A percentile compares a stretch with the other conserved stretches of the same genome.
phyloP scores from a whole-genome alignment of 2,888 invertebrate species.

The Latrodectus elegans region DNA sequence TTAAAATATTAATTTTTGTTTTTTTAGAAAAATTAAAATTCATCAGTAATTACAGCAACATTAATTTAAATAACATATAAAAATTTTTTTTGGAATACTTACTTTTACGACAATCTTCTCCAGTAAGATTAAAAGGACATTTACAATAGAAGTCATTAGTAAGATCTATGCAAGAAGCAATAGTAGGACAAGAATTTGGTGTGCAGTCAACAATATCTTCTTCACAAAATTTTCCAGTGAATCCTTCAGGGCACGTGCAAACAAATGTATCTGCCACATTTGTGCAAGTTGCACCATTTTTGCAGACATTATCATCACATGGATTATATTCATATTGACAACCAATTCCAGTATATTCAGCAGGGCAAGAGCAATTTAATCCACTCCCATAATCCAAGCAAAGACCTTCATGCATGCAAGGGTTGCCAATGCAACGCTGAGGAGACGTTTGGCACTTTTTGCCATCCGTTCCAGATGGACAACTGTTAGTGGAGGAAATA shows the following conservation, averaged over 20 bases:
- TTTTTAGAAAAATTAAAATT: too few relatives aligned
- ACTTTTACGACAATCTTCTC: conserved; percentile 97
- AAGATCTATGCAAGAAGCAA: conserved; percentile 92
- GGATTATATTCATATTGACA: conserved; percentile 93
- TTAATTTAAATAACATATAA: too few relatives aligned
- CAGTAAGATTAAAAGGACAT: conserved; percentile 97
- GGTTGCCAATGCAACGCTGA: conserved; percentile 92
- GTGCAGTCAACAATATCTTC: conserved; percentile 93
- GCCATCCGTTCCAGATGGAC: conserved; percentile 95
- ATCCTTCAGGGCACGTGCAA: conserved; percentile 86
- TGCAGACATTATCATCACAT: conserved; percentile 80
- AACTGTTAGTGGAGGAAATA: conserved; percentile 77
- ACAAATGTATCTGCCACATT: conserved; percentile 80
- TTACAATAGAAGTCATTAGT: conserved; percentile 94
- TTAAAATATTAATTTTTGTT: too few relatives aligned
- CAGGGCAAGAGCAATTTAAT: conserved; percentile 93
- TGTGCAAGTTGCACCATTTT: conserved; percentile 91
- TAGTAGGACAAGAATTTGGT: conserved; percentile 94
- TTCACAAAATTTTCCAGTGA: conserved; percentile 87
- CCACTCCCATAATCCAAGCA: conserved; percentile 97
- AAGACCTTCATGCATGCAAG: conserved; percentile 96
- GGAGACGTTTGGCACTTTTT: conserved; percentile 98
- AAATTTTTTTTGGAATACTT: conserved; percentile 75
- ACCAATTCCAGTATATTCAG: conserved; percentile 89
- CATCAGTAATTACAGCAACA: too few relatives aligned